Percentiles rank a stretch among this genome's conserved stretches.
These are phyloP conservation scores for Dermolepida albohirtum DNA, from an alignment of 2,888 invertebrate genomes.

Conservation along the genomic window DNA sequence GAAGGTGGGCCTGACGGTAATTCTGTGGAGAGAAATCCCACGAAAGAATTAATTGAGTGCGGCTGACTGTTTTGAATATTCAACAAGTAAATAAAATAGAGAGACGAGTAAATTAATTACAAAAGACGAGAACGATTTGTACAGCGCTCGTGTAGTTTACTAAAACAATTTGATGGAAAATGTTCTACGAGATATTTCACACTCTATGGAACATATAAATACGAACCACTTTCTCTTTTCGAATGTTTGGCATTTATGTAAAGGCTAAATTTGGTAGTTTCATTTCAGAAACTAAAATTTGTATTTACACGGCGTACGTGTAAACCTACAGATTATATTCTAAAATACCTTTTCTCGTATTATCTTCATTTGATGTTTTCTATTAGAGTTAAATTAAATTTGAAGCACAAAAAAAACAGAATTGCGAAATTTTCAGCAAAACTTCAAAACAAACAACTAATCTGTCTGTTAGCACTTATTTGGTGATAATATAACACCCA, in stretches of 20 bases:
- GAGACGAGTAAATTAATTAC: no score
- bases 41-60: conserved; percentile 9
- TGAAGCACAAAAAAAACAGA: no score
- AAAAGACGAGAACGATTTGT: neutral
- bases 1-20: conserved; percentile 76
- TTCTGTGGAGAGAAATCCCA: conserved; percentile 66
- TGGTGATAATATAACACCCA: no score
- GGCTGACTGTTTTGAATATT: neutral
- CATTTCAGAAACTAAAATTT: neutral
- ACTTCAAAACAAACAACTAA: no score
- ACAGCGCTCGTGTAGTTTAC: conserved; percentile 1
- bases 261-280: neutral
- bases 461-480: no score
- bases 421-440: no score
- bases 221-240: no score
- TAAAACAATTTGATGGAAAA: neutral
- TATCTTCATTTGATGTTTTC: no score
- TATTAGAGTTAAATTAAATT: no score
- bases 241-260: neutral
- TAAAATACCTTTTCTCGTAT: no score
- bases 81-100: no score
- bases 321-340: neutral
- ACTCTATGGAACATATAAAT: no score
- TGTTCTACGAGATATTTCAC: neutral
- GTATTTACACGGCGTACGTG: neutral